phyloP scores from a whole-genome alignment of 2,797 vertebrate genomes.

The Syndactyla subalaris region DNA sequence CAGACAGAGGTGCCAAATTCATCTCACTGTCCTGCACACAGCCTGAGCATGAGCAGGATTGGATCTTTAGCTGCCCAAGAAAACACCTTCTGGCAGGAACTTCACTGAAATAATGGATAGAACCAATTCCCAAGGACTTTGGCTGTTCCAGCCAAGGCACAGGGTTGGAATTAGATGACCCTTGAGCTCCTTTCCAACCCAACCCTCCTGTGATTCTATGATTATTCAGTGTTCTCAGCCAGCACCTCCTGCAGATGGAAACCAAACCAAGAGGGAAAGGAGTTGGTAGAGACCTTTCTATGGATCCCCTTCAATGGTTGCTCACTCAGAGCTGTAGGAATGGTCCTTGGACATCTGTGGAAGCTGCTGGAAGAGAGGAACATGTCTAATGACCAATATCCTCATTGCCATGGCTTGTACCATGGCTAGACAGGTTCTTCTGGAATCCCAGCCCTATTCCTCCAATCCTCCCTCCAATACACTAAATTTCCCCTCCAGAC shows the following conservation, averaged over 20 bases:
- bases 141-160: not conserved
- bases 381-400: rapidly evolving
- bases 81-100: not conserved
- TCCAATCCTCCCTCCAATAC: not conserved
- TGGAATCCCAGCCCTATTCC: not conserved
- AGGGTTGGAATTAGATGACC: not conserved
- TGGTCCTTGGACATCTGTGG: not conserved
- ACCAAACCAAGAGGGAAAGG: not conserved
- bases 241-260: not conserved
- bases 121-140: not conserved
- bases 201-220: not conserved
- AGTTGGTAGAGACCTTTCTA: not conserved
- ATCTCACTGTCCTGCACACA: not conserved
- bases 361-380: not conserved
- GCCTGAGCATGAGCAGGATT: not conserved
- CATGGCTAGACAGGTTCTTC: not conserved
- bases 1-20: not conserved
- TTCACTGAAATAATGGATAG: not conserved
- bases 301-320: not conserved
- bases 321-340: not conserved
- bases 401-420: not conserved
- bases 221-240: not conserved
- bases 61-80: not conserved
- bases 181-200: not conserved
- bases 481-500: not conserved